Evolutionary conservation across 2,888 invertebrate genomes (phyloP), one percentile per base, ranked within the genome.

Genomic region (Acleris cristana): DNA sequence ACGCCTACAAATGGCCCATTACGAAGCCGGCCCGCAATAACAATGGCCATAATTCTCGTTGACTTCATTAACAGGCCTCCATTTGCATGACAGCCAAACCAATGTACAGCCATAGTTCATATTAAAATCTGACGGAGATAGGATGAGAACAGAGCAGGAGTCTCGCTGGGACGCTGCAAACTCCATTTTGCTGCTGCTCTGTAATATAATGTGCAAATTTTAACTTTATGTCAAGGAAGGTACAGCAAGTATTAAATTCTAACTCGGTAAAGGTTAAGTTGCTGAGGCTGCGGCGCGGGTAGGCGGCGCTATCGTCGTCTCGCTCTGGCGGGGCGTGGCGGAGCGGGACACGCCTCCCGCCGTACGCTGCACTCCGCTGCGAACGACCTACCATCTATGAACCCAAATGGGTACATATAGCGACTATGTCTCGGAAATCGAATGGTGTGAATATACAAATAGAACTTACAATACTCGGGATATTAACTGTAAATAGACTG

Each of bases 21-120:
- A 86, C 81, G 81, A 78, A 80, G 83, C 84, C 82, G 85, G 85
- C 84, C 84, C 85, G 90, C 90, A 87, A 84, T 90, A 89, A 90
- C 92, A 91, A 91, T 87, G 86, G 81, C 90, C 86, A 92, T 92
- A 92, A 91, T 90, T 92, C 92, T 90, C 87, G 83, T 86, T 85
- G 88, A 86, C 90, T 92, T 92, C 92, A 92, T 92, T 92, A 91
- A 88, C 91, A 91, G 91, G 87, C 90, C 86, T 88, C 91, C 91
- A 92, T 92, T 92, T 92, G 91, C 91, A 91, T 91, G 91, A 90
- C 90, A 91, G 84, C 82, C 83, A 82, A 70, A 76, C 75, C 72
- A 77, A 77, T 78, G 73, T 79, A 80, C 76, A 79, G 65, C 75
- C 77, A 79, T 70, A 88, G 82, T 81, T 81, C 76, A 82, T 84